Evolutionary conservation across 2,113 vertebrate genomes (phyloP).

Genomic region (human (Homo sapiens)): DNA sequence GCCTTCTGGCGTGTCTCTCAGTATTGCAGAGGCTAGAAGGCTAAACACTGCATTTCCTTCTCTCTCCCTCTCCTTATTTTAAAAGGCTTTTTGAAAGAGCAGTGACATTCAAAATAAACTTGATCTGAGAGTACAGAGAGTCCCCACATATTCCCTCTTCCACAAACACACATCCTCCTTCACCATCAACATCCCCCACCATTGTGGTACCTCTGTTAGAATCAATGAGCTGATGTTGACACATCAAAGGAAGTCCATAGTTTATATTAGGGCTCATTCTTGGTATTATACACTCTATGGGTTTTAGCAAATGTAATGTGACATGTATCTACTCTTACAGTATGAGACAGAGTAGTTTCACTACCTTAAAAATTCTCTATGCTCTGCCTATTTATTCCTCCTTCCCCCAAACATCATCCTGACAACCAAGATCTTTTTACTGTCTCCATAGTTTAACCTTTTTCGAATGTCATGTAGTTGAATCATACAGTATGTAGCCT

Average conservation of each 20-base stretch:
- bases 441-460: background rate
- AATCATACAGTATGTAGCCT: background rate
- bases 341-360: background rate
- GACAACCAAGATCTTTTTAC: background rate
- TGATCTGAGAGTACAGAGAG: background rate
- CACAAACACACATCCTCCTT: background rate
- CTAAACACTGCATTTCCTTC: background rate
- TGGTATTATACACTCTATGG: background rate
- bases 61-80: background rate
- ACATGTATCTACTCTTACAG: background rate
- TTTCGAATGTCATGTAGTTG: background rate
- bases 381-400: background rate
- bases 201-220: background rate
- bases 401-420: background rate
- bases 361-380: background rate
- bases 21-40: background rate
- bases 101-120: background rate
- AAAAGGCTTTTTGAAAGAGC: background rate
- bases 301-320: background rate
- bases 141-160: background rate
- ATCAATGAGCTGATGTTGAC: background rate
- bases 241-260: background rate
- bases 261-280: background rate
- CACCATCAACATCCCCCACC: too few species aligned
- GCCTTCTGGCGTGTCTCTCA: too few species aligned